phyloP scores from a whole-genome alignment of 2,797 vertebrate species.

The Phalanger gymnotis region DNA sequence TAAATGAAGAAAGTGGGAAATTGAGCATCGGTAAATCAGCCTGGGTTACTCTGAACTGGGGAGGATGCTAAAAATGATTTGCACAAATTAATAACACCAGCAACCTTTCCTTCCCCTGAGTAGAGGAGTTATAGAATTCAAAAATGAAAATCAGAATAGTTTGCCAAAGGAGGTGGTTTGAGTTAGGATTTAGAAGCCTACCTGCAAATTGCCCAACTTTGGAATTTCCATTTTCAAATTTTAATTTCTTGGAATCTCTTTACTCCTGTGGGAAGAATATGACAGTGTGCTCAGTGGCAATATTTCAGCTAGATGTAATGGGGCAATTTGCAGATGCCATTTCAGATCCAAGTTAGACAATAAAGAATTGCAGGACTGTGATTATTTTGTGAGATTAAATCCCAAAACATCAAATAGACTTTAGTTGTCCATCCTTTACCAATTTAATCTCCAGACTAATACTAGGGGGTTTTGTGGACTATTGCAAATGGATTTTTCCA shows the following conservation, averaged over 20 bases:
- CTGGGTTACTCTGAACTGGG: accelerated
- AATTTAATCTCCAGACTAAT: conserved; percentile 25
- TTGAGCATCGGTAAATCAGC: not conserved
- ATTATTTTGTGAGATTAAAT: conserved; percentile 64
- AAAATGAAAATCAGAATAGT: not conserved
- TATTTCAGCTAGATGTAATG: conserved; percentile 58
- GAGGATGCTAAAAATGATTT: not conserved
- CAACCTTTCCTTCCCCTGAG: not conserved
- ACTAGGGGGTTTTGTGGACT: not conserved
- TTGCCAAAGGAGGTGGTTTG: not conserved
- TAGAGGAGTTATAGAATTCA: not conserved
- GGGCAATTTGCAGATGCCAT: conserved; percentile 66
- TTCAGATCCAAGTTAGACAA: conserved; percentile 59
- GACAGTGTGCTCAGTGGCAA: conserved; percentile 10
- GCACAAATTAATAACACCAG: not conserved
- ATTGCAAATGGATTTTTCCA: not conserved
- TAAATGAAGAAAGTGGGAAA: not conserved
- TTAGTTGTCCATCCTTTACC: not conserved
- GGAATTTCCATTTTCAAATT: conserved; percentile 47
- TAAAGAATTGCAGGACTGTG: not conserved
- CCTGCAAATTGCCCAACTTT: conserved; percentile 20
- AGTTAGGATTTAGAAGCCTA: conserved; percentile 27
- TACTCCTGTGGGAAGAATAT: not conserved
- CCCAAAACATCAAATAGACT: conserved; percentile 27
- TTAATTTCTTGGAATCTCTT: conserved; percentile 57